Conservation (phyloP, 2,113 vertebrate species). For the Notothenia coriiceps region DNA sequence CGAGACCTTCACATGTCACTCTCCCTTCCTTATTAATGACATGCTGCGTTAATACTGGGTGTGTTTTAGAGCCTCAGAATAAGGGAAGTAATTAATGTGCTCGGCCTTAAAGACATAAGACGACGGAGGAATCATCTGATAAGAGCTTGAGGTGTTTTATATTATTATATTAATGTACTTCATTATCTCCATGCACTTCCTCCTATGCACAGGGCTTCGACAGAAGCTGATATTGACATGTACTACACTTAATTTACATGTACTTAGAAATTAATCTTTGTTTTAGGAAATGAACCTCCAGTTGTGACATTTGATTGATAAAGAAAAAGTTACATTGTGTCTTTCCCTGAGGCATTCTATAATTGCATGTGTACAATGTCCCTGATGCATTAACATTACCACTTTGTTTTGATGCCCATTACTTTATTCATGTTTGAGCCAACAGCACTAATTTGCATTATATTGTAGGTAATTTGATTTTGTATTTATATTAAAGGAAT, state of each 20-base stretch:
- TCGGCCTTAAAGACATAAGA: constrained; percentile 30
- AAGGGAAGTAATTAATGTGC: constrained; percentile 50
- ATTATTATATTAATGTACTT: background rate
- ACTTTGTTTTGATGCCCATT: background rate
- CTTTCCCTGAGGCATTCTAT: constrained; percentile 24
- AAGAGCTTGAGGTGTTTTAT: constrained; percentile 33
- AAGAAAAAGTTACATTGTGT: background rate
- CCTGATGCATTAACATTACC: background rate
- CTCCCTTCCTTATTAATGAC: constrained; percentile 64
- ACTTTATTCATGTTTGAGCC: constrained; percentile 24
- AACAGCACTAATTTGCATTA: background rate
- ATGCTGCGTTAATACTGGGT: constrained; percentile 50
- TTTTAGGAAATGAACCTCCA: constrained; percentile 10
- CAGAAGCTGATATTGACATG: background rate
- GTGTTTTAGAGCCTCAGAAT: constrained; percentile 37
- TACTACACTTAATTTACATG: background rate
- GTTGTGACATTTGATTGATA: constrained; percentile 10
- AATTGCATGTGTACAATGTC: background rate
- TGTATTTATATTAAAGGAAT: background rate
- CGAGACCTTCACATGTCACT: constrained; percentile 68
- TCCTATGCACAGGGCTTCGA: background rate
- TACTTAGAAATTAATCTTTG: constrained; percentile 1
- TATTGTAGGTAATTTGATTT: background rate
- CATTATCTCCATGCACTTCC: constrained; percentile 9
- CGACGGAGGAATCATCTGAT: constrained; percentile 7